Evolutionary conservation across 2,797 vertebrate genomes (phyloP).

Genomic region (Knipowitschia caucasica): DNA sequence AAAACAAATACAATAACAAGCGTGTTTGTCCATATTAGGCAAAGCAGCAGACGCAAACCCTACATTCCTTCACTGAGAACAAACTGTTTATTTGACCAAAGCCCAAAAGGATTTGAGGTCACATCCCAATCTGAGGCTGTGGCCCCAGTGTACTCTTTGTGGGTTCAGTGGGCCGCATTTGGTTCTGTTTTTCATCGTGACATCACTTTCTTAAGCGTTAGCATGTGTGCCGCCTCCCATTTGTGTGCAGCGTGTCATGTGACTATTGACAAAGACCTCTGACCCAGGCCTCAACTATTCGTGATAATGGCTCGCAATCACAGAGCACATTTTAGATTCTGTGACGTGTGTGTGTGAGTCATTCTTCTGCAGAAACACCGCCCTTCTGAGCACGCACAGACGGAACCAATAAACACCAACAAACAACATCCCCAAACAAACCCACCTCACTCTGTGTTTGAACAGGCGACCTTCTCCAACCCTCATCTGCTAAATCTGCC

Average conservation of each 20-base stretch:
- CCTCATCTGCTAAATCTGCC: background rate
- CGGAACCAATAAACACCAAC: slow-evolving; percentile 38
- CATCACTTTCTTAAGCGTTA: slow-evolving; percentile 46
- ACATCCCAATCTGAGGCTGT: slow-evolving; percentile 17
- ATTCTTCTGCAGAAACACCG: slow-evolving; percentile 12
- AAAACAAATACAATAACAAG: background rate
- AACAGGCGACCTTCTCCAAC: slow-evolving; percentile 5
- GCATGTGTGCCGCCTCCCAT: slow-evolving; percentile 49
- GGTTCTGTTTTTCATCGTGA: slow-evolving; percentile 41
- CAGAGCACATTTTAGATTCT: background rate
- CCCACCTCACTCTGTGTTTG: slow-evolving; percentile 20
- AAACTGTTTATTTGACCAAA: slow-evolving; percentile 16
- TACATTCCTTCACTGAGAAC: slow-evolving; percentile 11
- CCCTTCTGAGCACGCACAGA: slow-evolving; percentile 27
- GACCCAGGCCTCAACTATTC: slow-evolving; percentile 9
- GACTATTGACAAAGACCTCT: background rate
- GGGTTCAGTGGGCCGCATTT: slow-evolving; percentile 36
- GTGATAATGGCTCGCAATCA: slow-evolving; percentile 7
- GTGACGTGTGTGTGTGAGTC: background rate
- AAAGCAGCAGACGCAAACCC: background rate
- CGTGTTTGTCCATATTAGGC: background rate
- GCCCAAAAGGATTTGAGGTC: slow-evolving; percentile 25
- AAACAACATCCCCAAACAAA: slow-evolving; percentile 24
- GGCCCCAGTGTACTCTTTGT: slow-evolving; percentile 15
- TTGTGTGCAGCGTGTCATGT: slow-evolving; percentile 8